phyloP scores from a whole-genome alignment of 2,113 vertebrate species.

The Oryzias melastigma region DNA sequence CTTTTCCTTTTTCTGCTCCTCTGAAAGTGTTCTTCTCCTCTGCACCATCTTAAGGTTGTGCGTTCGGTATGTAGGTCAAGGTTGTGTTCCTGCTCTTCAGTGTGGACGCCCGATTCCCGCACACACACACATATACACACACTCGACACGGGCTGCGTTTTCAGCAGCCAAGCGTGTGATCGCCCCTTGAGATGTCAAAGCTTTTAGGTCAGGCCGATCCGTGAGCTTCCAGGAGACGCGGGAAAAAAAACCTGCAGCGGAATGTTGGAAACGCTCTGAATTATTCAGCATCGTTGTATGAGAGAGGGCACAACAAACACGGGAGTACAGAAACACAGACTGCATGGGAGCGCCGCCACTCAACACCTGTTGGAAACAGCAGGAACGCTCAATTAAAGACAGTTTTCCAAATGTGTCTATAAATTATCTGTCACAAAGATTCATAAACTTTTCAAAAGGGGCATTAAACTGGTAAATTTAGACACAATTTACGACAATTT shows the following conservation, averaged over 20 bases:
- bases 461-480: too few relatives aligned
- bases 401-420: too few relatives aligned
- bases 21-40: not conserved
- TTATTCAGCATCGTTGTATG: slow-evolving; percentile 40
- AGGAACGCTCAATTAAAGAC: not conserved
- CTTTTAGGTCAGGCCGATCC: slow-evolving; percentile 59
- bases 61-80: slow-evolving; percentile 52
- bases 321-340: not conserved
- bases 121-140: slow-evolving; percentile 27
- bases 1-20: not conserved
- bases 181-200: slow-evolving; percentile 61
- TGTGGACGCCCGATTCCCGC: slow-evolving; percentile 2
- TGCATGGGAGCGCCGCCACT: not conserved
- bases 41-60: slow-evolving; percentile 15
- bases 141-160: slow-evolving; percentile 21
- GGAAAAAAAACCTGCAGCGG: slow-evolving; percentile 5
- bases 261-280: slow-evolving; percentile 29
- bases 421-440: too few relatives aligned
- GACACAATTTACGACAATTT: too few relatives aligned
- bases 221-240: slow-evolving; percentile 31
- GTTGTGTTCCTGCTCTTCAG: slow-evolving; percentile 34
- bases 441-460: too few relatives aligned
- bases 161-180: slow-evolving; percentile 52
- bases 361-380: slow-evolving; percentile 16
- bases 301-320: slow-evolving; percentile 31